phyloP scores from a whole-genome alignment of 2,113 vertebrate genomes.

The Pteruthius melanotis region DNA sequence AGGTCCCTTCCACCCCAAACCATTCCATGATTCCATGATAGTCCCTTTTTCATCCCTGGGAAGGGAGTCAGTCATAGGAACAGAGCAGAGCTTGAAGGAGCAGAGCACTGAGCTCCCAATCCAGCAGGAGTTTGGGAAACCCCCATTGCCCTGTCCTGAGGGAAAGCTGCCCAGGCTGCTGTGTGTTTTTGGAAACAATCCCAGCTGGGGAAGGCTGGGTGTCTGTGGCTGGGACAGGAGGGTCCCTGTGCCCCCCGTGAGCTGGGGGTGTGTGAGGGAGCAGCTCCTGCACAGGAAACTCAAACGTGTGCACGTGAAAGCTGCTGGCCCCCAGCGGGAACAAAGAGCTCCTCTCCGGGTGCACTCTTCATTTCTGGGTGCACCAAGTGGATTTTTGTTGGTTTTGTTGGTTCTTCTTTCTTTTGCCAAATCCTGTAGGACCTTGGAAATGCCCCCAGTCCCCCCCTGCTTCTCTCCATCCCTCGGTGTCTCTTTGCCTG shows the following conservation, averaged over 20 bases:
- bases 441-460: background rate
- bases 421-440: background rate
- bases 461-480: background rate
- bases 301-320: background rate
- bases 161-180: background rate
- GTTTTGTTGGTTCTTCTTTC: background rate
- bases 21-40: rapidly evolving
- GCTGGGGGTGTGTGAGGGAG: background rate
- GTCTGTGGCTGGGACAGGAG: rapidly evolving
- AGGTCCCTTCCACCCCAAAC: background rate
- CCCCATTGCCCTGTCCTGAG: background rate
- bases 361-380: background rate
- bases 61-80: background rate
- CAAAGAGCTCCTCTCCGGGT: background rate
- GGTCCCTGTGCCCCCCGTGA: background rate
- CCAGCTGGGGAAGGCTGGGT: rapidly evolving
- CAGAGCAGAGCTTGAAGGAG: background rate
- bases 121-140: background rate
- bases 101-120: background rate
- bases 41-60: background rate
- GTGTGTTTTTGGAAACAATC: background rate
- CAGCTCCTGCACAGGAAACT: background rate
- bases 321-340: background rate
- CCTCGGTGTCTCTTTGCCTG: too few relatives aligned
- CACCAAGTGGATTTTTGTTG: background rate